Percentiles rank a stretch among this genome's conserved stretches.
Conservation (phyloP, 2,797 vertebrate genomes). For the Xenentodon cancila region DNA sequence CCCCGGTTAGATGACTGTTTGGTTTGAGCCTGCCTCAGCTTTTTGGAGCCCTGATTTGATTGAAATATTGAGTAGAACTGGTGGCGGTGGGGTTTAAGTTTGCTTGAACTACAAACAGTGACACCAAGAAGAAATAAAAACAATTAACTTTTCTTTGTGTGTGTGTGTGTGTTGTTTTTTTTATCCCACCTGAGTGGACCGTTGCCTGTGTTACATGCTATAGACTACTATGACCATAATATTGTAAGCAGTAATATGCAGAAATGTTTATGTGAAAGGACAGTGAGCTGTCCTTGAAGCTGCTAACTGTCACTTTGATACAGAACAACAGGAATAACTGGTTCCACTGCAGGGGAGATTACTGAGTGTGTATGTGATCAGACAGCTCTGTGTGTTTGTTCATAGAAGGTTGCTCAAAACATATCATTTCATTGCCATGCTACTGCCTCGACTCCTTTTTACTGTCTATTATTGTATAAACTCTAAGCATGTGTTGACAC, state of each 20-base stretch:
- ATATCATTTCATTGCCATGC: conserved; percentile 42
- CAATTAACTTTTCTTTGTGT: too few species aligned
- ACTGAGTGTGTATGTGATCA: conserved; percentile 20
- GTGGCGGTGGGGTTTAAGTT: conserved; percentile 2
- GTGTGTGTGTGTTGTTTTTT: too few species aligned
- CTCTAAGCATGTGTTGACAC: too few species aligned
- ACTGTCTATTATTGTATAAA: too few species aligned
- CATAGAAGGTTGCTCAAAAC: conserved; percentile 21
- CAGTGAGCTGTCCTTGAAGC: conserved; percentile 56
- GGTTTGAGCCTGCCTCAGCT: conserved; percentile 19
- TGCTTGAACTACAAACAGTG: conserved; percentile 6
- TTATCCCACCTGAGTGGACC: neutral
- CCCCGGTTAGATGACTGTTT: conserved; percentile 42
- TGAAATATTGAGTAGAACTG: conserved; percentile 15
- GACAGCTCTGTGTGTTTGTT: conserved; percentile 21
- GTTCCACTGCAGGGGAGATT: conserved; percentile 26
- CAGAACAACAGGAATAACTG: conserved; percentile 40
- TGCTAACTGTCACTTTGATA: conserved; percentile 57
- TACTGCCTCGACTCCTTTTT: conserved; percentile 11
- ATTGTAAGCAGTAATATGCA: conserved; percentile 22
- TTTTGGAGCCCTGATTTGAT: conserved; percentile 32
- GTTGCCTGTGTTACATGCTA: too few species aligned
- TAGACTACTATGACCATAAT: too few species aligned
- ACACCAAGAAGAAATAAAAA: neutral
- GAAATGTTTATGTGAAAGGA: conserved; percentile 36